Conservation (phyloP, 1,140 invertebrate species). For the Euura lappo region DNA sequence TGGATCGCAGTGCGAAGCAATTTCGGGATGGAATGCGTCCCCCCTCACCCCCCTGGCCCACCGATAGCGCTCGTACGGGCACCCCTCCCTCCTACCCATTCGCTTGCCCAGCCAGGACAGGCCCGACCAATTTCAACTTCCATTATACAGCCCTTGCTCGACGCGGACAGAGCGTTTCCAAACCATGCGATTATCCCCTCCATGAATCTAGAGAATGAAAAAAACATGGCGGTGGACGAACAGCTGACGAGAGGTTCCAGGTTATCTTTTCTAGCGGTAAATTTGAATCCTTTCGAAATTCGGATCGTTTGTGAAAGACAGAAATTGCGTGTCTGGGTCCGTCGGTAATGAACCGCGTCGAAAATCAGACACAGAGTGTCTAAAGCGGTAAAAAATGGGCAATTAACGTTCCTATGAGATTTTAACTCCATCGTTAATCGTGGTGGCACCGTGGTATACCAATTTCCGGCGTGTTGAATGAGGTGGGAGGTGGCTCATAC, state of each 20-base stretch:
- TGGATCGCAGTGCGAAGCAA: slow-evolving; percentile 53
- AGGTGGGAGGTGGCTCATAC: too few species aligned
- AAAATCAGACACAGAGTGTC: too few species aligned
- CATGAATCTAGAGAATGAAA: too few species aligned
- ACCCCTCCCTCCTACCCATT: slow-evolving; percentile 35
- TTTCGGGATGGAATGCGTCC: slow-evolving; percentile 59
- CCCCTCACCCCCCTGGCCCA: slow-evolving; percentile 29
- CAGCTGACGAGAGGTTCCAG: neutral
- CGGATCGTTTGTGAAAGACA: too few species aligned
- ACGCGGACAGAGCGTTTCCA: slow-evolving; percentile 45
- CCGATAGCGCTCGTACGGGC: slow-evolving; percentile 43
- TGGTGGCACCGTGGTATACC: neutral
- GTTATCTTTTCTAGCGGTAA: too few species aligned
- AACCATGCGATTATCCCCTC: slow-evolving; percentile 20
- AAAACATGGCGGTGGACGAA: neutral
- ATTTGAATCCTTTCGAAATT: too few species aligned
- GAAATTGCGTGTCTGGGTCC: too few species aligned
- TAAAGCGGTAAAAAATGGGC: neutral
- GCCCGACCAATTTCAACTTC: slow-evolving; percentile 61
- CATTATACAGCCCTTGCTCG: slow-evolving; percentile 56
- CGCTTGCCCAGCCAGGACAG: slow-evolving; percentile 55
- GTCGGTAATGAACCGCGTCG: too few species aligned
- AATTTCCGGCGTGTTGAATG: too few species aligned
- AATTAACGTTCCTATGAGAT: neutral
- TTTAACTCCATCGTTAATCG: neutral